Evolutionary conservation across 2,888 invertebrate species (phyloP), one percentile per base, ranked within the genome.

Genomic region (Cistogaster globosa): DNA sequence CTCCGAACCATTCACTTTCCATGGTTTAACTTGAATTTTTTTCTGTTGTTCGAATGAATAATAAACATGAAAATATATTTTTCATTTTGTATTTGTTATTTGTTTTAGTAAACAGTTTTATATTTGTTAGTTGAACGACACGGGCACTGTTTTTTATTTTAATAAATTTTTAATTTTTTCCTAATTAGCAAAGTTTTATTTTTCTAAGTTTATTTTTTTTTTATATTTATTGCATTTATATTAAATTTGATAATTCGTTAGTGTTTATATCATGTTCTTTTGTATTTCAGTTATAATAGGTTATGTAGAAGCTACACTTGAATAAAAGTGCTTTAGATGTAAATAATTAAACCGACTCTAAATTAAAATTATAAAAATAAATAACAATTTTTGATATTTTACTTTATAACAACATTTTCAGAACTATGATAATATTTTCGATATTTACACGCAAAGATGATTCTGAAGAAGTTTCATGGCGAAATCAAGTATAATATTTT

Each of bases 111-210:
- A 74, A 81, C 60, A 62, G 42, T 62, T 72, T 48, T 60, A 67
- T 58, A 26, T 60, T 80, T 74, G 42, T 42, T 42, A 42, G 57
- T 38, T 26, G 20, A 48, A 55, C 69, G 7, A 63, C 71, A n/a
- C n/a, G n/a, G 16, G 16, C 16, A 36, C 26, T 60, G 18, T 78
- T 68, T 55, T 20, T n/a, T 14, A 14, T 20, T 55, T 42, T n/a
- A n/a, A 32, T 7, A 22, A 32, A 53, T 22, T 75, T 38, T 12
- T 1, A 51, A 38, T 57, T 60, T 16, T 48, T 74, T 75, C 62
- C 48, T 81, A 81, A 81, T 81, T 81, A 81, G 68, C 62, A 75
- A 81, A 81, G 75, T 81, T 81, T 68, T 55, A 81, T 75, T 81
- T 69, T 69, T 58, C 57, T 74, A 74, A 42, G 14, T 60, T 48